phyloP scores from a whole-genome alignment of 53 echinoderm and acorn worm genomes.

The Crossaster papposus region DNA sequence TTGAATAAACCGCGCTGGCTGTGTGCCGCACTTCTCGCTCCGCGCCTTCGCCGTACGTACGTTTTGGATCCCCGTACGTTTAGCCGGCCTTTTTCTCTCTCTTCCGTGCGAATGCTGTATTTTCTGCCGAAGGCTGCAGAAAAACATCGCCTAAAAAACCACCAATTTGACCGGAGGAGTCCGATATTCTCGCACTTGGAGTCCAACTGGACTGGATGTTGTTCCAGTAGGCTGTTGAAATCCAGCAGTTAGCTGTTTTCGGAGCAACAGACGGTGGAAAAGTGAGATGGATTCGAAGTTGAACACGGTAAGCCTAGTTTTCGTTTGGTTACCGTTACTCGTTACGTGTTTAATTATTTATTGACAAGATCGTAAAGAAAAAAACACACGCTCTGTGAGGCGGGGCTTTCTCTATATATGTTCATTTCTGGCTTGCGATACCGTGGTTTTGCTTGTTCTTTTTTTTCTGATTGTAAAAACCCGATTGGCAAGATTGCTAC shows the following conservation, averaged over 20 bases:
- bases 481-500: too few species aligned
- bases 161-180: not conserved
- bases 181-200: not conserved
- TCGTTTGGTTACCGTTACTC: too few species aligned
- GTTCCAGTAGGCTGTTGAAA: slow-evolving; percentile 10
- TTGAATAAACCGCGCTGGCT: slow-evolving; percentile 19
- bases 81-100: not conserved
- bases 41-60: too few species aligned
- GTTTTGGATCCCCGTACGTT: too few species aligned
- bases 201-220: slow-evolving; percentile 24
- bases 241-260: slow-evolving; percentile 20
- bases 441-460: not conserved
- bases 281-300: slow-evolving; percentile 37
- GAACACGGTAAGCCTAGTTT: slow-evolving; percentile 21
- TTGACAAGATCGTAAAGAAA: slow-evolving; percentile 2
- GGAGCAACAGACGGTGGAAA: slow-evolving; percentile 13
- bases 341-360: not conserved
- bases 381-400: not conserved
- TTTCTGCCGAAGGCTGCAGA: not conserved
- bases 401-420: not conserved
- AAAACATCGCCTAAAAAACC: slow-evolving; percentile 5
- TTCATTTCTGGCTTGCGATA: not conserved
- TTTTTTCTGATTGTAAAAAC: too few species aligned
- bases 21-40: too few species aligned
- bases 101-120: not conserved